phyloP scores from a whole-genome alignment of 2,888 invertebrate genomes.

The Coenonympha arcania region DNA sequence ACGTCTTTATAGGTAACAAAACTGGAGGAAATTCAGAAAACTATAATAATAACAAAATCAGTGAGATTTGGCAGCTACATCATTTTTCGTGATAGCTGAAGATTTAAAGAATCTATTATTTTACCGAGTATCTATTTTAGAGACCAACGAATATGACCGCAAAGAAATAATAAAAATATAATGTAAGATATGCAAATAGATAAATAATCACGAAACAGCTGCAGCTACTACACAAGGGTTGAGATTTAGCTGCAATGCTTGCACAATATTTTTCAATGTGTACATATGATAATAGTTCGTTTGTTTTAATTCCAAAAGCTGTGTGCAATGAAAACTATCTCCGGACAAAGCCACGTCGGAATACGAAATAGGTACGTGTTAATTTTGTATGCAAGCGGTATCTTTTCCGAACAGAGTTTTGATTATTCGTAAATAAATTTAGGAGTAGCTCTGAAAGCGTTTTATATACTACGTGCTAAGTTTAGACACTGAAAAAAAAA shows the following conservation, averaged over 20 bases:
- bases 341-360: conserved; percentile 18
- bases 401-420: conserved; percentile 16
- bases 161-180: too few relatives aligned
- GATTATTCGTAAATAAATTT: conserved; percentile 14
- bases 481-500: neutral
- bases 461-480: neutral
- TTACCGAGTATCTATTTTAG: too few relatives aligned
- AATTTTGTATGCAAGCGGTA: conserved; percentile 22
- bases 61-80: too few relatives aligned
- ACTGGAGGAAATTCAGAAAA: too few relatives aligned
- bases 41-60: too few relatives aligned
- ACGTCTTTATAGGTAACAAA: too few relatives aligned
- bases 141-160: too few relatives aligned
- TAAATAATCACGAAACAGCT: neutral
- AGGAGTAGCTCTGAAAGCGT: neutral
- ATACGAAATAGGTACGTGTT: conserved; percentile 19
- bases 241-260: conserved; percentile 1
- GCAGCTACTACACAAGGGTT: neutral
- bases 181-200: too few relatives aligned
- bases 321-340: conserved; percentile 18
- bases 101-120: too few relatives aligned
- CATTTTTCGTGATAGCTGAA: too few relatives aligned
- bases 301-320: conserved; percentile 16
- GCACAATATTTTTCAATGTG: neutral
- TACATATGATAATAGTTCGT: conserved; percentile 10